Base-by-base conservation (phyloP, 2,888 invertebrate genomes). In the Stenichneumon culpator region DNA sequence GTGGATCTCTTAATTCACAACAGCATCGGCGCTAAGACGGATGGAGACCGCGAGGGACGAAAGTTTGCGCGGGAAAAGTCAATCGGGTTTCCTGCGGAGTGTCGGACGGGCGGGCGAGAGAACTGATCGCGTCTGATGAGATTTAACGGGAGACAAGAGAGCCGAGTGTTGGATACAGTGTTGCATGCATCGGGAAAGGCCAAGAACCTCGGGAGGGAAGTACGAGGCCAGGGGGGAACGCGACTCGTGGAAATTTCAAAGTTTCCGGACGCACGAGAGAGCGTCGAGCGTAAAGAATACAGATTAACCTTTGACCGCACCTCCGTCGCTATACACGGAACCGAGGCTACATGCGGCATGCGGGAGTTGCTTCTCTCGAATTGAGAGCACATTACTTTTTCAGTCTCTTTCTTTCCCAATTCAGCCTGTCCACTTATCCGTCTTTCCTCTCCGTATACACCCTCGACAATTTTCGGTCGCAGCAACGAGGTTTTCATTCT, bases 221-320 rank as follows among this genome's bases (percentile, higher is more conserved):
- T n/a, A 19, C 39, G 16, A 9, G 60, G 25, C 16, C 16, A 11
- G 28, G n/a, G 63, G 22, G 28, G 28, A 5, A 5, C n/a, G 16
- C 54, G 19, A 63, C 80, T 84, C 85, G 87, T 82, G 84, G 82
- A 86, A 87, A 82, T 82, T 86, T 84, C 70, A 86, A 84, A 86
- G 75, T 86, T 86, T 85, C 75, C 81, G 79, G 75, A 60, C 70
- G 79, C 86, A 77, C 19, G 19, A 22, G 81, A 87, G 88, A 86
- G 84, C 88, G 87, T 79, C 86, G 83, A 88, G 86, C 87, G 89
- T 83, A 85, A 88, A 89, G 91, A 91, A 92, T 91, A 91, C 90
- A 87, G 90, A 92, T 92, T 90, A 90, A 89, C 89, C 88, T 90
- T 88, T 88, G 88, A 89, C 89, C 89, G 86, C 86, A 70, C 44